These are phyloP conservation scores for Zosterops japonicus DNA, from an alignment of 2,113 vertebrate genomes.

Conservation along the genomic window DNA sequence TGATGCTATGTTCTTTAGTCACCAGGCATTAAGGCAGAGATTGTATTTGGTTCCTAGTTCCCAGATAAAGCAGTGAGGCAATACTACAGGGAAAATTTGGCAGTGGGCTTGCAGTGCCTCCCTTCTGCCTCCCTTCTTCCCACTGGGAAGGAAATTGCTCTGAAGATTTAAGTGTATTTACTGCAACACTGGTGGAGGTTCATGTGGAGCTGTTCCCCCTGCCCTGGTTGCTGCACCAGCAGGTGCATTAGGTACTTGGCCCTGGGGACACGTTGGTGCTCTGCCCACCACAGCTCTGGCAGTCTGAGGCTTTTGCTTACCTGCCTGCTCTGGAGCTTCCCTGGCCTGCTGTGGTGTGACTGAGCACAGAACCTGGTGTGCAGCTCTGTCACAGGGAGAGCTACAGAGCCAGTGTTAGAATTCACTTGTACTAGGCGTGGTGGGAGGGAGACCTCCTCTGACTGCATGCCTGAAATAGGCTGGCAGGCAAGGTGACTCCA, in stretches of 20 bases:
- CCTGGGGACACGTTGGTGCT: fast-evolving
- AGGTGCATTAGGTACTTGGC: not conserved
- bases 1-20: not conserved
- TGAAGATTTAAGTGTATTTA: not conserved
- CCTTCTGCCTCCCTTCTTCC: not conserved
- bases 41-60: not conserved
- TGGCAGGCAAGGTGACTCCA: not conserved
- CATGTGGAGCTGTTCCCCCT: not conserved
- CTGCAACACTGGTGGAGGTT: not conserved
- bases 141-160: not conserved
- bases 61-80: not conserved
- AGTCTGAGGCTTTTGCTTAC: not conserved
- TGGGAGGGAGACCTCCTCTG: not conserved
- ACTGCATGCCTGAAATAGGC: not conserved
- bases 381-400: not conserved
- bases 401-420: not conserved
- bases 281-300: not conserved
- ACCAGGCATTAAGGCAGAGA: not conserved
- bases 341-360: not conserved
- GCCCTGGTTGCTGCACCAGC: not conserved
- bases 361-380: not conserved
- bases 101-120: not conserved
- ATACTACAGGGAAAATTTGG: not conserved
- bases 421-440: fast-evolving
- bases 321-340: not conserved